Conservation (phyloP, 2,113 vertebrate genomes). For the Uria aalge region DNA sequence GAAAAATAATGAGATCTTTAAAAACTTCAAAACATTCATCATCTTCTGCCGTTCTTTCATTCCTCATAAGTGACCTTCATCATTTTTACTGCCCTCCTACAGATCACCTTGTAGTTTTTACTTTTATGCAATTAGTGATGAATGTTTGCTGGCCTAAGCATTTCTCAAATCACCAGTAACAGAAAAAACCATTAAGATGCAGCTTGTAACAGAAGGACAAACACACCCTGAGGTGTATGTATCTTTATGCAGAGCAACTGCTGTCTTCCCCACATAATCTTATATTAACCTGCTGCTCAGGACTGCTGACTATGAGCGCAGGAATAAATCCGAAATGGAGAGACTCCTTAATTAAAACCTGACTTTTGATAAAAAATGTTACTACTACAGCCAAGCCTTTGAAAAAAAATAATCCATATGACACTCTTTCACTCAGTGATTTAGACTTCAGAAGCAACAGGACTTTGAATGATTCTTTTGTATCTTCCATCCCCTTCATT, state of each 20-base stretch:
- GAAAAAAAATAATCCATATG: neutral
- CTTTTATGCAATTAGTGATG: neutral
- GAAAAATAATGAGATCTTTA: neutral
- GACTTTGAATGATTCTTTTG: neutral
- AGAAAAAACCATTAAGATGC: conserved; percentile 10
- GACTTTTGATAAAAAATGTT: neutral
- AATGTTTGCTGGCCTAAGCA: conserved; percentile 10
- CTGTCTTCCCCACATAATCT: neutral
- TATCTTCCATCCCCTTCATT: neutral
- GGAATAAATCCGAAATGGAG: neutral
- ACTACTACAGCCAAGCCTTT: neutral
- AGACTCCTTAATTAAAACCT: conserved; percentile 5
- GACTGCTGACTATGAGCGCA: neutral
- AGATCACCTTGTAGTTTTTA: conserved; percentile 12
- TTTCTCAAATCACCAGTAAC: conserved; percentile 22
- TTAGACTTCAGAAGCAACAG: neutral
- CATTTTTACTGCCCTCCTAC: neutral
- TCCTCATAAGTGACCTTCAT: neutral
- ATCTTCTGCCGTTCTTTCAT: neutral
- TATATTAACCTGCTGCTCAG: neutral
- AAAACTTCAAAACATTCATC: neutral
- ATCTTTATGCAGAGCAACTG: conserved; percentile 37
- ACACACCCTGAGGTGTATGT: conserved; percentile 30
- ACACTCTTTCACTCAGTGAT: neutral
- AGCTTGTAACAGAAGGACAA: conserved; percentile 43